phyloP scores from a whole-genome alignment of 2,888 invertebrate genomes.

The Stratiomys singularior region DNA sequence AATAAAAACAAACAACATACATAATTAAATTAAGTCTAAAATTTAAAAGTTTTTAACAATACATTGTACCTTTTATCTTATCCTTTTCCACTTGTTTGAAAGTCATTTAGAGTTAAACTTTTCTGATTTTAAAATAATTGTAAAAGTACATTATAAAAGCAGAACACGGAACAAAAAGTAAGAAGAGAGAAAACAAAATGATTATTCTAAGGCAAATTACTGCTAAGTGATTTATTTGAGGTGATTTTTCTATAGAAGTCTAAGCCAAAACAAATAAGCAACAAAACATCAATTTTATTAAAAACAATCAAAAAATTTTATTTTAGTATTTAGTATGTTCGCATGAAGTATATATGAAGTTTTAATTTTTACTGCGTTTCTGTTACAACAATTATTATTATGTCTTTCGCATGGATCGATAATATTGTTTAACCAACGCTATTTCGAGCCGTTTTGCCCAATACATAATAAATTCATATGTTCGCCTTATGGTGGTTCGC shows the following conservation, averaged over 20 bases:
- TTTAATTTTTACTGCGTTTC: too few relatives aligned
- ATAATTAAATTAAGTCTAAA: background rate
- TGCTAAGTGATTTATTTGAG: slow-evolving; percentile 15
- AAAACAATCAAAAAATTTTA: slow-evolving; percentile 10
- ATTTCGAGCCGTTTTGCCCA: too few relatives aligned
- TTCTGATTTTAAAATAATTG: slow-evolving; percentile 11
- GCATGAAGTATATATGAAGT: too few relatives aligned
- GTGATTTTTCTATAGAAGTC: slow-evolving; percentile 25
- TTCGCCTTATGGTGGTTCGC: too few relatives aligned
- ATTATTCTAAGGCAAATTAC: slow-evolving; percentile 7
- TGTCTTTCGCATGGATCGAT: too few relatives aligned
- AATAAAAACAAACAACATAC: background rate
- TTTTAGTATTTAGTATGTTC: too few relatives aligned
- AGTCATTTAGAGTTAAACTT: background rate
- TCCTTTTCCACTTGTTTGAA: background rate
- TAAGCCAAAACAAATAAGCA: background rate
- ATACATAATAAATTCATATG: too few relatives aligned
- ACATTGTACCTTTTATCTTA: background rate
- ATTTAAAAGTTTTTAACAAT: background rate
- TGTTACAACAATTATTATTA: too few relatives aligned
- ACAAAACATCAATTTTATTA: background rate
- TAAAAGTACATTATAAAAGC: slow-evolving; percentile 15
- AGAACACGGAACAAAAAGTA: background rate
- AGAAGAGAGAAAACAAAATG: background rate
- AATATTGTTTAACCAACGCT: too few relatives aligned